Evolutionary conservation across 2,888 invertebrate species (phyloP).

Genomic region (Caenorhabditis uteleia): DNA sequence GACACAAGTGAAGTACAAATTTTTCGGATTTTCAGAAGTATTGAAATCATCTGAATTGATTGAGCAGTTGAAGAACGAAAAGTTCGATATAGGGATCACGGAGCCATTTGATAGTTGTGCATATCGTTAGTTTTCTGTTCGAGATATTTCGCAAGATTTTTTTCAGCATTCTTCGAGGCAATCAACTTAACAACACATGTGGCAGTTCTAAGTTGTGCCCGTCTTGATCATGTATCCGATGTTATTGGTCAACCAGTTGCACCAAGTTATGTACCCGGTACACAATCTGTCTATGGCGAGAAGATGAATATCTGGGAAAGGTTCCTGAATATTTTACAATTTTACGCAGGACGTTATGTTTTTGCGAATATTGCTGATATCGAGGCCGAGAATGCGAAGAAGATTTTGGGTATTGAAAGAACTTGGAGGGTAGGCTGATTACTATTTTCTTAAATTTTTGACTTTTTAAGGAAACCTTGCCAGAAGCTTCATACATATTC

Average conservation of each 20-base stretch:
- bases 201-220: slow-evolving; percentile 22
- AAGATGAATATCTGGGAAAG: slow-evolving; percentile 8
- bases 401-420: slow-evolving; percentile 9
- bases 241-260: slow-evolving; percentile 39
- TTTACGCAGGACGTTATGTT: slow-evolving; percentile 3
- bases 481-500: slow-evolving; percentile 22
- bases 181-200: slow-evolving; percentile 39
- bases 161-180: slow-evolving; percentile 18
- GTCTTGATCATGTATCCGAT: slow-evolving; percentile 35
- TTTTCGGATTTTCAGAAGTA: slow-evolving; percentile 12
- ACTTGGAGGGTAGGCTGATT: slow-evolving; percentile 19
- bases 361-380: slow-evolving; percentile 17
- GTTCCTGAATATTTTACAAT: slow-evolving; percentile 26
- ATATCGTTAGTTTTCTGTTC: too few relatives aligned
- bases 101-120: slow-evolving; percentile 49
- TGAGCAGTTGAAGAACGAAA: slow-evolving; percentile 31
- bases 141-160: too few relatives aligned
- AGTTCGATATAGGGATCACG: slow-evolving; percentile 44
- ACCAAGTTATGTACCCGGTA: slow-evolving; percentile 21
- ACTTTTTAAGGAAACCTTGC: slow-evolving; percentile 10
- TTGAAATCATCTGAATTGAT: slow-evolving; percentile 16
- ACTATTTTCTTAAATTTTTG: background rate
- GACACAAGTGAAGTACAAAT: too few relatives aligned
- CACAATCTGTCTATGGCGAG: background rate
- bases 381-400: slow-evolving; percentile 10